phyloP scores from a whole-genome alignment of 2,888 invertebrate species.

The Congeria kusceri region DNA sequence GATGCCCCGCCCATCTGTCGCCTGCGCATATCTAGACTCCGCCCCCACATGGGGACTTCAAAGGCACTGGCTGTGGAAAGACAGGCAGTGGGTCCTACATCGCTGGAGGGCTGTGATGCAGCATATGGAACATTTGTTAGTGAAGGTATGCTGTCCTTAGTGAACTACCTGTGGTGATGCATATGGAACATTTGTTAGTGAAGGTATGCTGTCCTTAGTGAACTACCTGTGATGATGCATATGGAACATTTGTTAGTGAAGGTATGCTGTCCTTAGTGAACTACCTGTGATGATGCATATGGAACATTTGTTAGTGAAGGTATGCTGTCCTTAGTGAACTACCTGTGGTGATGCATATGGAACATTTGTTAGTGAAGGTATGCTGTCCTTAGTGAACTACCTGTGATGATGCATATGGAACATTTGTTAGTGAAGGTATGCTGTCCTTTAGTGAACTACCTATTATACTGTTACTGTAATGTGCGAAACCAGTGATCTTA shows the following conservation, averaged over 20 bases:
- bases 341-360: constrained; percentile 11
- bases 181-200: constrained; percentile 29
- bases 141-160: constrained; percentile 18
- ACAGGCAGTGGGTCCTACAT: background rate
- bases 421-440: constrained; percentile 39
- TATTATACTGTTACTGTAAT: too few relatives aligned
- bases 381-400: background rate
- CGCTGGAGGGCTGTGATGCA: constrained; percentile 6
- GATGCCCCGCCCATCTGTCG: constrained; percentile 71
- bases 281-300: constrained; percentile 11
- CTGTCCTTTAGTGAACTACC: background rate
- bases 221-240: constrained; percentile 2
- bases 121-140: constrained; percentile 26
- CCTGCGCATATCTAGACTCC: constrained; percentile 30
- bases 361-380: constrained; percentile 37
- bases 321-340: background rate
- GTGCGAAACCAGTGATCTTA: too few relatives aligned
- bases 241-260: constrained; percentile 34
- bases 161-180: background rate
- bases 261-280: background rate
- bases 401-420: constrained; percentile 13
- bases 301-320: constrained; percentile 35
- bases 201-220: constrained; percentile 13
- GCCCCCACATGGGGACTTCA: background rate
- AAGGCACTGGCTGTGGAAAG: background rate